phyloP scores from a whole-genome alignment of 1,140 invertebrate species.

The Rhizoglyphus robini region DNA sequence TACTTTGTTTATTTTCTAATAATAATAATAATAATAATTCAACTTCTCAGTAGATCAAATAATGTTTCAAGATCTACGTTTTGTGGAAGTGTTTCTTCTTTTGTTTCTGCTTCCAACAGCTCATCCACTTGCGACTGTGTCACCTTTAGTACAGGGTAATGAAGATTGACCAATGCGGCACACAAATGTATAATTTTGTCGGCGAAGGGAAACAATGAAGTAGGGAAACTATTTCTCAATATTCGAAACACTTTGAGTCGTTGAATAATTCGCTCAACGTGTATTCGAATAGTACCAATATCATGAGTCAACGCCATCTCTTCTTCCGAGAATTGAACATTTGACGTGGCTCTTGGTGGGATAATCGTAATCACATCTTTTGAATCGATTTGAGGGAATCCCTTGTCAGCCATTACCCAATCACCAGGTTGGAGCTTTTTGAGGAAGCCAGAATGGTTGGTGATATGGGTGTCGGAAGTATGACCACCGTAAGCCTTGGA shows the following conservation, averaged over 20 bases:
- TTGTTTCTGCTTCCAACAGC: no score
- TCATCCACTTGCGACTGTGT: no score
- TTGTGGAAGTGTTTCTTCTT: no score
- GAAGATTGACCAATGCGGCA: not conserved
- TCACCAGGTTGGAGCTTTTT: not conserved
- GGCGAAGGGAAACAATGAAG: not conserved
- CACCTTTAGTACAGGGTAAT: not conserved
- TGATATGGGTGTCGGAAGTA: not conserved
- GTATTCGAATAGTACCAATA: not conserved
- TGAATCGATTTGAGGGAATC: not conserved
- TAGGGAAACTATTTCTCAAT: not conserved
- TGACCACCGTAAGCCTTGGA: not conserved
- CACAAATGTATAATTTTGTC: not conserved
- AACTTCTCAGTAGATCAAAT: not conserved
- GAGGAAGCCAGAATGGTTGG: not conserved
- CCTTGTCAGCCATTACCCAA: not conserved
- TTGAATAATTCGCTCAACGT: not conserved
- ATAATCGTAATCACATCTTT: not conserved
- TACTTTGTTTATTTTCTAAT: not conserved
- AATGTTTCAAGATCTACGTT: not conserved
- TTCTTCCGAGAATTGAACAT: not conserved
- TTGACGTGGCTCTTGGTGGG: not conserved
- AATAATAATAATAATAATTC: not conserved
- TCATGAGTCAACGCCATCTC: not conserved
- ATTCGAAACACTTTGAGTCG: not conserved